A percentile compares a stretch with the other conserved stretches of the same genome.
phyloP scores from a whole-genome alignment of 2,888 invertebrate species.

The Osedax frankpressi region DNA sequence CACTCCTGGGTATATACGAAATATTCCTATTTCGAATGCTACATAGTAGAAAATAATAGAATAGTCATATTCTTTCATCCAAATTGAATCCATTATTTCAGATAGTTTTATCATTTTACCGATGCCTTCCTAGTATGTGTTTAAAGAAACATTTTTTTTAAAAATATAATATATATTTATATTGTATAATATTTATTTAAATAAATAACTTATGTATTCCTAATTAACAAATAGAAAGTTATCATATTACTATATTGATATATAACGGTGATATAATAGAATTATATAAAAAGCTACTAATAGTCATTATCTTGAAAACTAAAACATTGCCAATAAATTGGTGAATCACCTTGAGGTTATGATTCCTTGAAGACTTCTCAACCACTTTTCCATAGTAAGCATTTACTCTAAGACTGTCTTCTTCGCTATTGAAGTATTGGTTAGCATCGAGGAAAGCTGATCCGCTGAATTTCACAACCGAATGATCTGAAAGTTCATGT shows the following conservation, averaged over 20 bases:
- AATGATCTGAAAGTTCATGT: no score
- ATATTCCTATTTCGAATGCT: background rate
- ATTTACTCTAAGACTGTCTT: background rate
- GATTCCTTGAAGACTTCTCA: background rate
- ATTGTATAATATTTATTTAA: no score
- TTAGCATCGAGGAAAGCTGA: background rate
- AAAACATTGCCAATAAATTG: no score
- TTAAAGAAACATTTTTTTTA: no score
- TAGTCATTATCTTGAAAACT: no score
- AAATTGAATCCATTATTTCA: background rate
- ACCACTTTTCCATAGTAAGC: background rate
- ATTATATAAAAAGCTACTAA: no score
- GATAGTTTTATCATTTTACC: background rate
- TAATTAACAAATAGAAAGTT: no score
- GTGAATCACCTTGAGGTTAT: background rate
- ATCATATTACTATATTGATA: no score
- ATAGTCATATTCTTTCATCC: background rate
- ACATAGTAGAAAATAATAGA: background rate
- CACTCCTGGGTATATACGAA: background rate
- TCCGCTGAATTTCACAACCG: background rate
- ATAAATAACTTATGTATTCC: no score
- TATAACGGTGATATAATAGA: no score
- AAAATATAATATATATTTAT: no score
- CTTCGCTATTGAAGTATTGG: background rate
- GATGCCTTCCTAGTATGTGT: background rate